Base-by-base conservation (phyloP, 2,113 vertebrate genomes). In the Eleginops maclovinus region DNA sequence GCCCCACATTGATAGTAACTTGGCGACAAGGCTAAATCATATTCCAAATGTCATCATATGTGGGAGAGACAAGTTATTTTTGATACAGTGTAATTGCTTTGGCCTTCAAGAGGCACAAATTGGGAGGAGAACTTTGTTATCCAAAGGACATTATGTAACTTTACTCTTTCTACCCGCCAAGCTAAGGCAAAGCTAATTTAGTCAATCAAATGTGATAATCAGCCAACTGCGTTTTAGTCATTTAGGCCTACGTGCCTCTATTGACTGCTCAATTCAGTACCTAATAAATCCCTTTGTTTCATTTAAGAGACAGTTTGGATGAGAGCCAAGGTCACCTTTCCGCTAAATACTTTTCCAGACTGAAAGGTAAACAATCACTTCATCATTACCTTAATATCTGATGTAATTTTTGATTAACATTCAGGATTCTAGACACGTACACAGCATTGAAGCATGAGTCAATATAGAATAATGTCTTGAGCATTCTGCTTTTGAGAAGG, bases 1-100 rank as follows among this genome's bases (percentile, higher is more conserved):
- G 83, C 89, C 83, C 86, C 90, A 58, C 49, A 59, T 84, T 90
- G 84, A 88, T 90, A 87, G 79, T 79, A 86, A 90, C 85, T 92
- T 86, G 88, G 89, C 89, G 81, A 93, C 89, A 85, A 85, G 79
- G 85, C 87, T 81, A 92, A 94, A 93, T 91, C 79, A 88, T 88
- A 88, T 83, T 88, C 88, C 89, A 88, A 90, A 92, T 89, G 88
- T 86, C 83, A 88, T 91, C 89, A 89, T 90, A 76, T 83, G 88
- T 76, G 75, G 73, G 85, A 81, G 84, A 87, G 81, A 76, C 75
- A 40, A 76, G 83, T 61, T 90, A 91, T 91, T 90, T 93, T 88
- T 89, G 77, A 88, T 85, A 58, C 55, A 70, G 69, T 73, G 82
- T 82, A 78, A 90, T 73, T 86, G 44, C 71, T 78, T 53, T 79